Conservation (phyloP, 2,888 invertebrate species). For the Protophormia terraenovae region DNA sequence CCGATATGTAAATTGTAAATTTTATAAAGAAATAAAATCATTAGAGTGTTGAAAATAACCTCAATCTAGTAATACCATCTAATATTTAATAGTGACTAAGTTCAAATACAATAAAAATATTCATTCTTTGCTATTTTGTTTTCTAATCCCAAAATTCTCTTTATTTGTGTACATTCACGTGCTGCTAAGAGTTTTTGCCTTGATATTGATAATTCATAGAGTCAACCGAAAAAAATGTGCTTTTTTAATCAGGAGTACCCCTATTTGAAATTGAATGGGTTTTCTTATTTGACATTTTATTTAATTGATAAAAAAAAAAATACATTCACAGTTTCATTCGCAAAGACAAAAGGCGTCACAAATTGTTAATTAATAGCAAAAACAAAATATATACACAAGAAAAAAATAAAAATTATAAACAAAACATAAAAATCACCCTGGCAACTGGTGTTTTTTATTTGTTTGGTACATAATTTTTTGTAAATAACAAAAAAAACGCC, state of each 20-base stretch:
- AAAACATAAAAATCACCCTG: slow-evolving; percentile 4
- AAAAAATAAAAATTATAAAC: background rate
- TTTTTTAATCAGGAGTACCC: background rate
- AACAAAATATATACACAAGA: background rate
- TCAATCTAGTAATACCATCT: background rate
- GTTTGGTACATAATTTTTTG: background rate
- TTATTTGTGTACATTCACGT: background rate
- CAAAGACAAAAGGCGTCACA: background rate
- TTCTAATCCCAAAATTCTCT: background rate
- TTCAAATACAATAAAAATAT: background rate
- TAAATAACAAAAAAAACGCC: background rate
- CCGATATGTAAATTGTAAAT: too few species aligned
- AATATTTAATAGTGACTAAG: background rate
- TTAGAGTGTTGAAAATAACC: background rate
- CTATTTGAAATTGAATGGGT: background rate
- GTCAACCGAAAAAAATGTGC: background rate
- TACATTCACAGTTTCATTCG: background rate
- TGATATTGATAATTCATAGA: background rate
- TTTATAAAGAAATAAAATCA: too few species aligned
- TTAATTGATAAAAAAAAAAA: slow-evolving; percentile 3
- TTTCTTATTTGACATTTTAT: background rate
- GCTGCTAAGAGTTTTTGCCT: slow-evolving; percentile 11
- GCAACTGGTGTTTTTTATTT: background rate
- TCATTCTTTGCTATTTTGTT: background rate
- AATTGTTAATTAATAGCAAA: background rate